Base-by-base conservation (phyloP, 2,888 invertebrate genomes). In the Cantharis rustica region DNA sequence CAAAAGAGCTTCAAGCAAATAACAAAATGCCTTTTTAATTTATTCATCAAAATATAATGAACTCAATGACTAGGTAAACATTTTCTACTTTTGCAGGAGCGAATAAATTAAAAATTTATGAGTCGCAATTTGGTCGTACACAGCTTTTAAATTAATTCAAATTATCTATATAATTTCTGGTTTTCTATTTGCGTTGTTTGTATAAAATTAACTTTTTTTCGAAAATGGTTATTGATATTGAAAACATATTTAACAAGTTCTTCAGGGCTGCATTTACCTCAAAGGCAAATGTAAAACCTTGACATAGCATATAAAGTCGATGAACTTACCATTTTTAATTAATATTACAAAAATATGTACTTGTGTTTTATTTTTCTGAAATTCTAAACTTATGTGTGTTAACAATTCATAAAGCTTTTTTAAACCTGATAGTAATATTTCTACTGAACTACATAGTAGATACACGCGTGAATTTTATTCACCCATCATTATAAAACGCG, bases 221-320 rank as follows among this genome's bases (percentile, higher is more conserved):
- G n/a, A 47, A 47, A 47, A 47, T 47, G 7, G 47, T 47, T 7
- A 47, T 47, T 47, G 47, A n/a, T 47, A n/a, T 47, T n/a, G n/a
- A n/a, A 47, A 47, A 47, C 47, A 47, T 7, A 47, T 47, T 47
- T 47, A 69, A 16, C 69, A 17, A 69, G 69, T 69, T 63, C 71
- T 71, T 61, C 62, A 31, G 63, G 47, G 71, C 27, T 63, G 62
- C 16, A 62, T 47, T 73, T 73, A 61, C 64, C 69, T 62, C 69
- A 66, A 20, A 66, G 20, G 16, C 23, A n/a, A 20, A 20, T 66
- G n/a, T 73, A 17, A 69, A 69, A 61, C 73, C 69, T 73, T 73
- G 73, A 73, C 69, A 73, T 47, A 26, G 62, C 69, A 27, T 11
- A 15, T 23, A 68, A 68, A 61, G 73, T 69, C 69, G 61, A 61